phyloP scores from a whole-genome alignment of 2,888 invertebrate genomes.

The Pseudanteris insignis region DNA sequence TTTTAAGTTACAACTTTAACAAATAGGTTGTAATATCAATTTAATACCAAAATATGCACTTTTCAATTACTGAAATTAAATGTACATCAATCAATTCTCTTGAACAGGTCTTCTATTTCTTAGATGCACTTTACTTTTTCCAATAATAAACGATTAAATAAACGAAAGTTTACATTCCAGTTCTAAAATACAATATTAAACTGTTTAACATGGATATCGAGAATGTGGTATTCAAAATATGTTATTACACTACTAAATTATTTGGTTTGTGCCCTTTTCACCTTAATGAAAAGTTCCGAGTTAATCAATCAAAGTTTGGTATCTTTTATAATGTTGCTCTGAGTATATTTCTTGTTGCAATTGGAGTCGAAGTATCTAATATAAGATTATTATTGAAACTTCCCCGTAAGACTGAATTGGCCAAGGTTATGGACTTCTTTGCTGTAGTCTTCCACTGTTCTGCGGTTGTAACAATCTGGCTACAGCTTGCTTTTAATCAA shows the following conservation, averaged over 20 bases:
- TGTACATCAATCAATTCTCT: background rate
- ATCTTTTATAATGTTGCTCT: slow-evolving; percentile 13
- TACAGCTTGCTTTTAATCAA: slow-evolving; percentile 20
- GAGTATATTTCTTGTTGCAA: background rate
- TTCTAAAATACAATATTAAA: too few relatives aligned
- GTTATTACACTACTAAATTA: slow-evolving; percentile 20
- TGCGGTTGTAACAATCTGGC: slow-evolving; percentile 3
- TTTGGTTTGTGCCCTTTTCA: slow-evolving; percentile 31
- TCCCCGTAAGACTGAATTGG: slow-evolving; percentile 18
- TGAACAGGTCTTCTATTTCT: background rate
- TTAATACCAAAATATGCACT: too few relatives aligned
- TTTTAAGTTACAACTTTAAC: too few relatives aligned
- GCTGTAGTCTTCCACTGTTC: slow-evolving; percentile 9
- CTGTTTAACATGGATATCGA: too few relatives aligned
- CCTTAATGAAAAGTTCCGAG: background rate
- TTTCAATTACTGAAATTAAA: background rate
- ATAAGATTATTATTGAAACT: slow-evolving; percentile 13
- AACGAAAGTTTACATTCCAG: too few relatives aligned
- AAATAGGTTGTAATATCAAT: too few relatives aligned
- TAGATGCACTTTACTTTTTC: background rate
- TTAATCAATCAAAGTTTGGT: slow-evolving; percentile 14
- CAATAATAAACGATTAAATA: too few relatives aligned
- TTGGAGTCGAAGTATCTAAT: background rate
- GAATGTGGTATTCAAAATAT: too few relatives aligned
- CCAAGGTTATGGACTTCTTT: slow-evolving; percentile 15